Conservation (phyloP, 2,888 invertebrate genomes). For the Craniophora ligustri region DNA sequence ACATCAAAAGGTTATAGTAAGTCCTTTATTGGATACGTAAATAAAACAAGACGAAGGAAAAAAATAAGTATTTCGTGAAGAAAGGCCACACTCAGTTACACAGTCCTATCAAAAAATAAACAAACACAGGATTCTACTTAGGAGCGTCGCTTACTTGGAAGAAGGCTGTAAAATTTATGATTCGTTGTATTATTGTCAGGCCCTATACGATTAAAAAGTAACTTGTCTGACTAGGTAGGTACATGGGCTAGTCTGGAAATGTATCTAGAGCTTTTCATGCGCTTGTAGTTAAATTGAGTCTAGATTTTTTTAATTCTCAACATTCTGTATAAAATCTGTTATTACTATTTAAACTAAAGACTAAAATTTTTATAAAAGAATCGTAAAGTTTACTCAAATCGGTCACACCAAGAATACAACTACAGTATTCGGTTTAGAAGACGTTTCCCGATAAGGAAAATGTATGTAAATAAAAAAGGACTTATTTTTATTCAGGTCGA, state of each 20-base stretch:
- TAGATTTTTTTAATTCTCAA: no score
- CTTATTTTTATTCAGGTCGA: no score
- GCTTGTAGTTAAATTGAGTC: no score
- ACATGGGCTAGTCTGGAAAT: conserved; percentile 10
- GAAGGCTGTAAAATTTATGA: conserved; percentile 85
- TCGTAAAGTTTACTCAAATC: no score
- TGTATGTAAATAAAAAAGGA: no score
- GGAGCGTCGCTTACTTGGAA: conserved; percentile 79
- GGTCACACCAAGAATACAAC: not conserved
- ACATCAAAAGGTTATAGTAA: conserved; percentile 70
- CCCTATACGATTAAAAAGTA: conserved; percentile 47
- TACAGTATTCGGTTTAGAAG: not conserved
- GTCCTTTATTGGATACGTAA: conserved; percentile 83
- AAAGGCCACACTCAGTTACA: conserved; percentile 83
- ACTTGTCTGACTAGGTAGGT: conserved; percentile 43
- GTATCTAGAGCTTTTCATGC: conserved; percentile 1
- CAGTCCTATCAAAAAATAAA: conserved; percentile 87
- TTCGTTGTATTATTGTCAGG: conserved; percentile 79
- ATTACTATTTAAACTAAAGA: no score
- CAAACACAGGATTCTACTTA: conserved; percentile 85
- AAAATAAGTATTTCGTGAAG: conserved; percentile 75
- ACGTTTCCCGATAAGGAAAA: not conserved
- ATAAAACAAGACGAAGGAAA: conserved; percentile 68
- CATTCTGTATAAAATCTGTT: no score
- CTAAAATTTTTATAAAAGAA: no score